Base-by-base conservation (phyloP, 2,888 invertebrate species). In the Lutraria lutraria region DNA sequence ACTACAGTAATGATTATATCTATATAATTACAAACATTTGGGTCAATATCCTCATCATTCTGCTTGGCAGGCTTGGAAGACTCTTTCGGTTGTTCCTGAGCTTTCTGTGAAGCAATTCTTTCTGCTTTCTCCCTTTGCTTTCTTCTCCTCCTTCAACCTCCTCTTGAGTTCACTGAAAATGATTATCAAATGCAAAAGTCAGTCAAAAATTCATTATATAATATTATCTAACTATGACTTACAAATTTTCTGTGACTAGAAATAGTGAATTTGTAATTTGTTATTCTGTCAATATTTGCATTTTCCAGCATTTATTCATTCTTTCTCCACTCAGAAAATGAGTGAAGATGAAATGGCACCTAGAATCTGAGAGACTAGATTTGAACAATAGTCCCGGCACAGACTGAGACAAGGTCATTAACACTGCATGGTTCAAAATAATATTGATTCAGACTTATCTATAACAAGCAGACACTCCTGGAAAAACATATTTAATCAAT, bases 71-170 rank as follows among this genome's bases (percentile, higher is more conserved):
- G 87, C 25, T 90, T 88, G 19, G 90, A 79, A 10, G 76, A 82
- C 19, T 72, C 83, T 29, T 54, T 72, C n/a, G 86, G 89, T 53
- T 21, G 19, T n/a, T 95, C 95, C 12, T 97, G 97, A 16, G 96
- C 96, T 0, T 92, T 92, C 56, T 91, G 91, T 29, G 93, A 92
- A 2, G 93, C 94, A n/a, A 90, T 91, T 90, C 98, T 98, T 95
- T 98, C 98, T 0, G 97, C 97, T 96, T 99, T 99, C 95, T 99
- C 99, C n/a, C 96, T 99, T 98, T 19, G 98, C 98, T 96, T 99
- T 99, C 96, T 99, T 98, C 96, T 99, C 99, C 15, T 98, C 98
- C 97, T 99, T 99, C 88, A 98, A 96, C 19, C 98, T 97, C 89
- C 99, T 97, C 97, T 99, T 99, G 94, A 98, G 97, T 97, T 99